Evolutionary conservation across 2,113 vertebrate species (phyloP).

Genomic region (Panthera tigris): DNA sequence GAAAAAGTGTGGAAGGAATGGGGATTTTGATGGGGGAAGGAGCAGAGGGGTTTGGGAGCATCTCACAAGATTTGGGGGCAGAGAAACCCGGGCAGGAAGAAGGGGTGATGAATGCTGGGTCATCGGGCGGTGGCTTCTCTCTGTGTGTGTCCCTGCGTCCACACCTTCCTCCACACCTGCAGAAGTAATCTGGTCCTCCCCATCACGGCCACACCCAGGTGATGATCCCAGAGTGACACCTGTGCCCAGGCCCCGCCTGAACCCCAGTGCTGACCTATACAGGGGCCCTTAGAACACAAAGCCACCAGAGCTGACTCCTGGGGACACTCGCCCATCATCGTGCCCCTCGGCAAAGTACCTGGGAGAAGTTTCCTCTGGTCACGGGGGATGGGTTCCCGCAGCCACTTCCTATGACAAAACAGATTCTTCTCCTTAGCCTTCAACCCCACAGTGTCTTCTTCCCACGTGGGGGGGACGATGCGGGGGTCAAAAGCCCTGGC

Average conservation of each 20-base stretch:
- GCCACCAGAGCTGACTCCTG: neutral
- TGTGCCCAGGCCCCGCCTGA: neutral
- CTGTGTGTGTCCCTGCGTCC: neutral
- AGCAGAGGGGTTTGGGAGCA: neutral
- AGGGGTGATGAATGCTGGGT: fast-evolving
- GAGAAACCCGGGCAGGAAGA: neutral
- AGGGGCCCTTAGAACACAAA: neutral
- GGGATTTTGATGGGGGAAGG: neutral
- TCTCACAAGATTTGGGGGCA: fast-evolving
- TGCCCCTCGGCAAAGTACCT: too few species aligned
- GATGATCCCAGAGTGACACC: neutral
- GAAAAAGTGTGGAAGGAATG: neutral
- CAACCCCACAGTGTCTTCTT: neutral
- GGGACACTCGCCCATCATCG: neutral
- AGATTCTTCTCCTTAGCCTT: fast-evolving
- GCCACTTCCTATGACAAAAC: too few species aligned
- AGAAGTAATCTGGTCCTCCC: neutral
- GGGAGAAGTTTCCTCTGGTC: neutral
- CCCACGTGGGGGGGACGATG: fast-evolving
- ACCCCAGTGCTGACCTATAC: too few species aligned
- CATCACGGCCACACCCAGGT: neutral
- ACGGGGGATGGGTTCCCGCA: too few species aligned
- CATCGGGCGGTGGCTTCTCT: too few species aligned
- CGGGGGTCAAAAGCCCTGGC: neutral
- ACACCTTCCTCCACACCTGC: neutral